Base-by-base conservation (phyloP, 2,113 vertebrate genomes). In the Orientallactaga bullata region DNA sequence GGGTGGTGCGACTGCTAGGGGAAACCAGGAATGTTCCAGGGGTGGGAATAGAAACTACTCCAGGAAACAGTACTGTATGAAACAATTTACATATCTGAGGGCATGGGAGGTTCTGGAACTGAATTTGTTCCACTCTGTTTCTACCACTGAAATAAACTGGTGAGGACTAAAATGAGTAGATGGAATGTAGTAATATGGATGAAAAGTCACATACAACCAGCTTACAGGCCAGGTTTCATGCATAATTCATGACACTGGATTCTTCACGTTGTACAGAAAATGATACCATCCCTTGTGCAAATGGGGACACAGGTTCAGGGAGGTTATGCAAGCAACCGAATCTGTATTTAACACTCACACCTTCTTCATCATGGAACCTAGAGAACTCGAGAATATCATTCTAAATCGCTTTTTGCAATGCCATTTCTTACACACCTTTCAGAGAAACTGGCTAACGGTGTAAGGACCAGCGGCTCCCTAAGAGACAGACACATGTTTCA, bases 41-140 rank as follows among this genome's bases (percentile, higher is more conserved):
- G 89, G 94, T 89, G 95, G 91, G 95, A 91, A 87, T 7, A 85
- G 95, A 94, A 95, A 87, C 84, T 89, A 95, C 95, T 88, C 97
- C 89, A 96, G 95, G 86, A 94, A 93, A 81, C 7, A 37, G 90
- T 73, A 90, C 80, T 69, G 71, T 26, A 82, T 42, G 86, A 92
- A 86, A 80, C 81, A 13, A 88, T 73, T 58, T 78, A n/a, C 94
- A 88, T 87, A 85, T 81, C 21, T 84, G 51, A 87, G 58, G 89
- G 87, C 63, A 69, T 32, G 69, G 68, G 51, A 89, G 77, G 89
- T 91, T 93, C 89, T 97, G 79, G 77, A 97, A 69, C 47, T 30
- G 15, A 61, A 39, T 74, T 88, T 78, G 76, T 90, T 94, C 80
- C 30, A 26, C 72, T 88, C 30, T 35, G 35, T 68, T 88, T 90